Evolutionary conservation across 2,888 invertebrate genomes (phyloP), one percentile per base, ranked within the genome.

Genomic region (Fragum whitleyi): DNA sequence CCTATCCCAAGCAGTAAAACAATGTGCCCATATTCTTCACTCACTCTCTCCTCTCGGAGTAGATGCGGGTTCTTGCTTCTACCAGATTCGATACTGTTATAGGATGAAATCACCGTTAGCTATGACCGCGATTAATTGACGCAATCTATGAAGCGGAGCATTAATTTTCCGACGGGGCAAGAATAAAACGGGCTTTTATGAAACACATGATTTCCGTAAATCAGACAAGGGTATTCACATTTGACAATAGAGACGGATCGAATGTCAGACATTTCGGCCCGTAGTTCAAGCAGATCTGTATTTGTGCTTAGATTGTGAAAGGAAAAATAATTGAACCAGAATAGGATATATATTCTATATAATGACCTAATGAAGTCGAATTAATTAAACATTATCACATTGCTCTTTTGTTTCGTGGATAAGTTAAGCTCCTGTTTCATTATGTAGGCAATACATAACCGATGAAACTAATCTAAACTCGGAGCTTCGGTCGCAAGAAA

Each of bases 21-120:
- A 85, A 85, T 85, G 84, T 85, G 74, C 84, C 84, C 84, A 77
- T 85, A 85, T 85, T 68, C 69, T 77, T 36, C 68, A 16, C 65
- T 42, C 32, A 21, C 65, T 53, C 47, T 61, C 55, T 74, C 62
- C 51, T 47, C 74, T 32, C 47, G 47, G 7, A 16, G 39, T 32
- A 21, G 51, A 74, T 74, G 74, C 74, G 74, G 74, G 74, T 65
- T 39, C 65, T 65, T 65, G 65, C 65, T 65, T 65, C 36, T 39
- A 29, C 23, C 23, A 3, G 28, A 55, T 21, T 39, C 47, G 55
- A 65, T 57, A 47, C 72, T 28, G 65, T 53, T 19, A 61, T 32
- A 61, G 61, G 32, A 61, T 32, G 73, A 59, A 65, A 77, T 77
- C 71, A 76, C 84, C 81, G 74, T 72, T 55, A 81, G 81, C 79